Conservation (phyloP, 2,888 invertebrate genomes). For the Drosophila rubida region DNA sequence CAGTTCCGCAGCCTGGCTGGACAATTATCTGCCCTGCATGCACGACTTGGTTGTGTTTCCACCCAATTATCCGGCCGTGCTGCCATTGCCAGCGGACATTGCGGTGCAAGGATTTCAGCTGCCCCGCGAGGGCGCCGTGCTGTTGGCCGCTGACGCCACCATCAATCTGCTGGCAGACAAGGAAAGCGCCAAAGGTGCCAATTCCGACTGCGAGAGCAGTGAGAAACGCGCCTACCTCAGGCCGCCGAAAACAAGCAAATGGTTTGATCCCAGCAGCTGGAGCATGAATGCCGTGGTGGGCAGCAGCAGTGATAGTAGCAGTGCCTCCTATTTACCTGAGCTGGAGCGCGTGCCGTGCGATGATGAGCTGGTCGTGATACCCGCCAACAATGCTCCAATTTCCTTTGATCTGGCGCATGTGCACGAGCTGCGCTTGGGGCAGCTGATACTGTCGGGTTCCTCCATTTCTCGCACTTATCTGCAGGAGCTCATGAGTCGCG, state of each 20-base stretch:
- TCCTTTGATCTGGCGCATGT: slow-evolving; percentile 81
- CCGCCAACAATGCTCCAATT: slow-evolving; percentile 64
- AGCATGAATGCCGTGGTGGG: slow-evolving; percentile 31
- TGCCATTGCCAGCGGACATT: slow-evolving; percentile 72
- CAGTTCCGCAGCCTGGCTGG: slow-evolving; percentile 74
- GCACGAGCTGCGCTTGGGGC: slow-evolving; percentile 76
- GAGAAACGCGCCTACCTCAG: slow-evolving; percentile 67
- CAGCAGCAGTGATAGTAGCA: slow-evolving; percentile 1
- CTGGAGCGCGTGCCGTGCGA: slow-evolving; percentile 83
- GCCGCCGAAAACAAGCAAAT: slow-evolving; percentile 66
- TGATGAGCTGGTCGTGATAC: slow-evolving; percentile 80
- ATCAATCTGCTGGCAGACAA: slow-evolving; percentile 45
- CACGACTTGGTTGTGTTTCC: slow-evolving; percentile 82
- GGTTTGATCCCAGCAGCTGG: slow-evolving; percentile 84
- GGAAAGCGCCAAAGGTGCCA: slow-evolving; percentile 36
- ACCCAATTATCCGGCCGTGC: slow-evolving; percentile 71
- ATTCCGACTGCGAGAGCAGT: slow-evolving; percentile 67
- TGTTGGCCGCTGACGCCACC: slow-evolving; percentile 71
- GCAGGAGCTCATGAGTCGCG: slow-evolving; percentile 74
- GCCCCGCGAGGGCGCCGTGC: slow-evolving; percentile 77
- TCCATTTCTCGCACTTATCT: slow-evolving; percentile 77
- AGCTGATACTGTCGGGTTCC: slow-evolving; percentile 78
- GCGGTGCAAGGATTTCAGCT: slow-evolving; percentile 74
- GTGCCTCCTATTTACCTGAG: slow-evolving; percentile 67
- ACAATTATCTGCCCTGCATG: slow-evolving; percentile 76